These are phyloP conservation scores for Wasmannia auropunctata DNA, from an alignment of 1,140 invertebrate species.

Conservation along the genomic window DNA sequence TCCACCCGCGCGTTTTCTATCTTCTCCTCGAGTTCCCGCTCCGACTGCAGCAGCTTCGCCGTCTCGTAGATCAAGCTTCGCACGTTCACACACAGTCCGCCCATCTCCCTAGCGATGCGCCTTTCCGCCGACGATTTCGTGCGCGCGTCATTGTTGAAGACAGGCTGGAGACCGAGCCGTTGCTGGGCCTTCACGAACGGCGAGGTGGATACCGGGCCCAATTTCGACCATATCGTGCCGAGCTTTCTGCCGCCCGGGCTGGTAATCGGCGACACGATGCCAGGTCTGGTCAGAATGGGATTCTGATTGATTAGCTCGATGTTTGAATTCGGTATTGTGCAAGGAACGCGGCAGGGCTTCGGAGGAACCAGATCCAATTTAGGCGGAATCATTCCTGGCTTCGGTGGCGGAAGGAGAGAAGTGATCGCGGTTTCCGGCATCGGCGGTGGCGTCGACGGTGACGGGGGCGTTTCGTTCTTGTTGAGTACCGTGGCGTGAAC, in stretches of 20 bases:
- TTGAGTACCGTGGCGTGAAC: constrained; percentile 80
- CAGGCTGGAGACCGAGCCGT: constrained; percentile 76
- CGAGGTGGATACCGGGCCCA: constrained; percentile 84
- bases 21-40: constrained; percentile 77
- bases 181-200: constrained; percentile 84
- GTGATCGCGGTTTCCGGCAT: constrained; percentile 75
- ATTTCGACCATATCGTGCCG: constrained; percentile 82
- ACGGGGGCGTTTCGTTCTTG: constrained; percentile 66
- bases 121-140: constrained; percentile 83
- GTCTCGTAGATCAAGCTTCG: constrained; percentile 77
- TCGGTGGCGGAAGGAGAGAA: constrained; percentile 81
- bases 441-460: constrained; percentile 16
- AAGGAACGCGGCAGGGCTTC: constrained; percentile 83
- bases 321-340: constrained; percentile 76
- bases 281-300: constrained; percentile 76
- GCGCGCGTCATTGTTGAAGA: constrained; percentile 62
- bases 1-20: constrained; percentile 78
- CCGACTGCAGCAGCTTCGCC: constrained; percentile 76
- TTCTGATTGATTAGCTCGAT: constrained; percentile 80
- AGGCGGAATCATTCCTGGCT: constrained; percentile 80
- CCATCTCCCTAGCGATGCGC: constrained; percentile 77
- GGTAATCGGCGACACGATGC: constrained; percentile 77
- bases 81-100: constrained; percentile 57
- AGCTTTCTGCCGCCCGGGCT: constrained; percentile 74
- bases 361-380: constrained; percentile 83